A percentile compares a stretch with the other conserved stretches of the same genome.
Conservation (phyloP, 2,888 invertebrate genomes). For the Lepeophtheirus nordmannii region DNA sequence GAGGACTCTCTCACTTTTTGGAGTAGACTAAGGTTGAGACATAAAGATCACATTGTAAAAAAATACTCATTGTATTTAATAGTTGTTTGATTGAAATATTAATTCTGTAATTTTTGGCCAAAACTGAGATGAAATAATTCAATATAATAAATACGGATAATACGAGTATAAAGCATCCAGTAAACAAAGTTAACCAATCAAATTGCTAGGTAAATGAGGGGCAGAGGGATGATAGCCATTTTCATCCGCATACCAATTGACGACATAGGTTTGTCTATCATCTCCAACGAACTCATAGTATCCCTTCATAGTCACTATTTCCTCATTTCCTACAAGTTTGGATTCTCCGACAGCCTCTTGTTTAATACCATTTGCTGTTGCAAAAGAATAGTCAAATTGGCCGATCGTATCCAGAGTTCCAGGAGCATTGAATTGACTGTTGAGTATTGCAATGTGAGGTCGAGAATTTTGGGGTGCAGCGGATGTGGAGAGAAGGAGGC, state of each 20-base stretch:
- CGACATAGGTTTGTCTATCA: slow-evolving; percentile 17
- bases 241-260: slow-evolving; percentile 23
- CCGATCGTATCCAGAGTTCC: not conserved
- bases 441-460: not conserved
- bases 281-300: slow-evolving; percentile 17
- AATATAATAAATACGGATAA: too few species aligned
- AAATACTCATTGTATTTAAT: too few species aligned
- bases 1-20: too few species aligned
- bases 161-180: too few species aligned
- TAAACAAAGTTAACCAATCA: too few species aligned
- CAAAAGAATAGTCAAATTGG: slow-evolving; percentile 1
- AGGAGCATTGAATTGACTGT: not conserved
- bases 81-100: too few species aligned
- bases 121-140: too few species aligned
- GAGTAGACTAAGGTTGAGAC: too few species aligned
- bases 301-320: slow-evolving; percentile 20
- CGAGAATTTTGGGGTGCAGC: not conserved
- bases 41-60: too few species aligned
- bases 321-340: slow-evolving; percentile 7
- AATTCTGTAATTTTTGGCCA: too few species aligned
- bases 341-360: slow-evolving; percentile 12
- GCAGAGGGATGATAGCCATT: slow-evolving; percentile 18
- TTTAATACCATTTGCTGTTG: slow-evolving; percentile 9
- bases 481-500: not conserved
- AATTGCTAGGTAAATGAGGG: slow-evolving; percentile 5